These are phyloP conservation scores for Temnothorax curvispinosus DNA, from an alignment of 1,140 invertebrate species.

Conservation along the genomic window DNA sequence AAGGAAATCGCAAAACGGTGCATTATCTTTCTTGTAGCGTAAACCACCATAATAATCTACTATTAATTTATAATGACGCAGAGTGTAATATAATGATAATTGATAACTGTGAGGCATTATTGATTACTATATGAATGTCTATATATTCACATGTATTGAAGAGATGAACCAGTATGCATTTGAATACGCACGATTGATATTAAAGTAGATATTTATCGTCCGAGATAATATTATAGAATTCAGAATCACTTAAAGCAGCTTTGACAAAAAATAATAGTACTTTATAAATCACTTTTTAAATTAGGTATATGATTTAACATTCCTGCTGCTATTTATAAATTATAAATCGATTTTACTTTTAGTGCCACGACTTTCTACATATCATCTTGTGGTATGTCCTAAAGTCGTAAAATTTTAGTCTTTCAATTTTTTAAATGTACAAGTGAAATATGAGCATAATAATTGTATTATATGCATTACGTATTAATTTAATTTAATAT, in stretches of 20 bases:
- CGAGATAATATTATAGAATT: constrained; percentile 49
- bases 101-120: constrained; percentile 60
- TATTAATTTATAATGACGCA: constrained; percentile 66
- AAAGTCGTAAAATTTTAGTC: constrained; percentile 49
- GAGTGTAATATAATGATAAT: constrained; percentile 68
- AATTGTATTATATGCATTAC: constrained; percentile 71
- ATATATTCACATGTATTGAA: constrained; percentile 69
- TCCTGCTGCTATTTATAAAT: constrained; percentile 65
- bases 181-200: constrained; percentile 63
- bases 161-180: constrained; percentile 61
- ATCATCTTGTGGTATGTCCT: constrained; percentile 19
- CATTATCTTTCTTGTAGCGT: constrained; percentile 69
- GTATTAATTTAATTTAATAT: constrained; percentile 54
- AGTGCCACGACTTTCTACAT: constrained; percentile 70
- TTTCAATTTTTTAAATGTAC: constrained; percentile 45
- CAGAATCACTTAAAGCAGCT: constrained; percentile 51
- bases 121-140: constrained; percentile 73
- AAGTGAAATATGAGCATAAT: constrained; percentile 31
- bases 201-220: constrained; percentile 53
- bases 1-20: constrained; percentile 65
- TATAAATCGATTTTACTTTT: constrained; percentile 77
- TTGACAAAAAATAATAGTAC: constrained; percentile 36
- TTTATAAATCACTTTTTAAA: constrained; percentile 58
- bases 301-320: constrained; percentile 66
- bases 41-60: constrained; percentile 44